phyloP scores from a whole-genome alignment of 1,140 invertebrate genomes.

The Drosophila paulistorum region DNA sequence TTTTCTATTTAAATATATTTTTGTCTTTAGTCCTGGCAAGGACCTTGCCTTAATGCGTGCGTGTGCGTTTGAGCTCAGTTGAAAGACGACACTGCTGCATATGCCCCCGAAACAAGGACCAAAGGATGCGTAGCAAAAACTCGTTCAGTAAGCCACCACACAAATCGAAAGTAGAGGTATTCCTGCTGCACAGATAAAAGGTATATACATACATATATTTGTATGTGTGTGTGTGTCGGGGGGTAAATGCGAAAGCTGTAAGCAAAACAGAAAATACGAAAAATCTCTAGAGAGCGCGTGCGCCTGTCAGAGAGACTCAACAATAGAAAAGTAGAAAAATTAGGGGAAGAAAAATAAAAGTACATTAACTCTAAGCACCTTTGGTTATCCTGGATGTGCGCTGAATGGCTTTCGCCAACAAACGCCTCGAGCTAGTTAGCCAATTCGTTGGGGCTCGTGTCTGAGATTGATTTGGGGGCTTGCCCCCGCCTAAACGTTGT shows the following conservation, averaged over 20 bases:
- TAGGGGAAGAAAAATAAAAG: background rate
- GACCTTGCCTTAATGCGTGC: no score
- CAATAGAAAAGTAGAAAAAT: background rate
- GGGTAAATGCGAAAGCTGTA: constrained; percentile 35
- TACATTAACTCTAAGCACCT: constrained; percentile 31
- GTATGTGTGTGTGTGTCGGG: background rate
- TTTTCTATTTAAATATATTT: no score
- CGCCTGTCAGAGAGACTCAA: constrained; percentile 14
- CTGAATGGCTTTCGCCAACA: background rate
- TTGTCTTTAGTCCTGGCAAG: no score
- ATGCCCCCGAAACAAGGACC: background rate
- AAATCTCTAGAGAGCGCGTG: constrained; percentile 30
- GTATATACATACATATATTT: no score
- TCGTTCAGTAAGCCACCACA: background rate
- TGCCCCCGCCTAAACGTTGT: background rate
- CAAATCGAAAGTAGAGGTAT: constrained; percentile 28
- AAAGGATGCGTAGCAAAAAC: constrained; percentile 12
- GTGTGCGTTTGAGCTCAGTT: no score
- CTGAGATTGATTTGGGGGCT: background rate
- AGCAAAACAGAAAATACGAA: constrained; percentile 48
- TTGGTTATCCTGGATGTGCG: constrained; percentile 25
- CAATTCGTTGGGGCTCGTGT: background rate
- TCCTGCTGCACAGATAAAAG: constrained; percentile 4
- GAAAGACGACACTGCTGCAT: no score
- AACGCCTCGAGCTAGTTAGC: background rate